Base-by-base conservation (phyloP, 2,888 invertebrate species). In the Leptinotarsa rubiginosa region DNA sequence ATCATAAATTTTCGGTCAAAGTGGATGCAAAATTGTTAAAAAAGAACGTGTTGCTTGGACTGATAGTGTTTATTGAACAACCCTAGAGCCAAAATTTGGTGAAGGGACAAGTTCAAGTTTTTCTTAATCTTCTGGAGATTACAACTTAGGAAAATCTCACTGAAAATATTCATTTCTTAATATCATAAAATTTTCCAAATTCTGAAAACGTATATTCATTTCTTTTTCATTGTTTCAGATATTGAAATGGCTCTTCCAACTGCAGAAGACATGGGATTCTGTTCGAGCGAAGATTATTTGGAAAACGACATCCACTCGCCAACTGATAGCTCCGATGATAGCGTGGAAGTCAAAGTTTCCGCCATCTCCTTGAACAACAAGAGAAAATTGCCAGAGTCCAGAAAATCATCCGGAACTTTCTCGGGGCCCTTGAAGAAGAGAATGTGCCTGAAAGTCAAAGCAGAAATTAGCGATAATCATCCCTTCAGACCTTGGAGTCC, bases 381-480 rank as follows among this genome's bases (percentile, higher is more conserved):
- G 85, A 88, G 93, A 74, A 94, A 94, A 86, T 89, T 92, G 75
- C 90, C 91, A 22, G 93, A 93, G 76, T 92, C 94, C 0, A 88
- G 91, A 65, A 93, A 92, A 82, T 25, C 73, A 12, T 86, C 87
- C 20, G 89, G 88, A 73, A 82, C 66, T 83, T 87, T 79, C 85
- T 86, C 85, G 78, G 89, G 90, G 2, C 94, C 95, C 0, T 89
- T 93, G 0, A 93, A 94, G 86, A 95, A 95, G 85, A 90, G 94
- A 62, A 91, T 92, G 84, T 91, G 93, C 47, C 89, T 92, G 74
- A 89, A 89, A 81, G 80, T 84, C 25, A 86, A 86, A 75, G 84
- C 83, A 16, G 84, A 86, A 75, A 74, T 75, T 65, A 79, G 77
- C 77, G 88, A 78, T 88, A 89, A 78, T 87, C 90, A 72, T 83